A percentile compares a stretch with the other conserved stretches of the same genome.
Evolutionary conservation across 1,140 invertebrate genomes (phyloP).

Genomic region (Portunus trituberculatus): DNA sequence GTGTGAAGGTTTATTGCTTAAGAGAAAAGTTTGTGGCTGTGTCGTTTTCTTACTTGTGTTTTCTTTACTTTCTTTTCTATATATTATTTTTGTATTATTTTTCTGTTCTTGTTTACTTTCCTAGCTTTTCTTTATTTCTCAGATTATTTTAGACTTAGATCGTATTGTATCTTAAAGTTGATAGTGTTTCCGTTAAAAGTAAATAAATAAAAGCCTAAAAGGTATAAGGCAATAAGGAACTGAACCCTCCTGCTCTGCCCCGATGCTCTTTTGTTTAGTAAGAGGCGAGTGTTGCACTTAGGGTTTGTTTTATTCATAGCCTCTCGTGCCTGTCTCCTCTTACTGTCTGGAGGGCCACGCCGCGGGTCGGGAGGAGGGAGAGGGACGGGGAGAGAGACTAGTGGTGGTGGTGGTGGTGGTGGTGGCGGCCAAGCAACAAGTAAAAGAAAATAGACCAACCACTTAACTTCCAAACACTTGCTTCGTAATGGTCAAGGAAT

Average conservation of each 20-base stretch:
- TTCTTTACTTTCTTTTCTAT: no score
- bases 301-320: background rate
- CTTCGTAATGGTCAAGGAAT: no score
- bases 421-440: constrained; percentile 4
- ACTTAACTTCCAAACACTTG: background rate
- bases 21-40: no score
- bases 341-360: background rate
- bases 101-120: no score
- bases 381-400: background rate
- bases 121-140: no score
- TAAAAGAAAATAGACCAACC: background rate
- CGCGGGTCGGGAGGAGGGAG: background rate
- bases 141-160: no score
- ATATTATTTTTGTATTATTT: no score
- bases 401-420: background rate
- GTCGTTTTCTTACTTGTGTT: no score
- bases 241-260: background rate
- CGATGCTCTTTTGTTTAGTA: background rate
- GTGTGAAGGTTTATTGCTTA: no score
- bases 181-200: no score
- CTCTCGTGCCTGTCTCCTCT: background rate
- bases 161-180: no score
- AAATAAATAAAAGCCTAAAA: no score
- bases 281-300: background rate
- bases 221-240: background rate